A percentile compares a stretch with the other conserved stretches of the same genome.
phyloP scores from a whole-genome alignment of 2,888 invertebrate species.

The Caenorhabditis sulstoni region DNA sequence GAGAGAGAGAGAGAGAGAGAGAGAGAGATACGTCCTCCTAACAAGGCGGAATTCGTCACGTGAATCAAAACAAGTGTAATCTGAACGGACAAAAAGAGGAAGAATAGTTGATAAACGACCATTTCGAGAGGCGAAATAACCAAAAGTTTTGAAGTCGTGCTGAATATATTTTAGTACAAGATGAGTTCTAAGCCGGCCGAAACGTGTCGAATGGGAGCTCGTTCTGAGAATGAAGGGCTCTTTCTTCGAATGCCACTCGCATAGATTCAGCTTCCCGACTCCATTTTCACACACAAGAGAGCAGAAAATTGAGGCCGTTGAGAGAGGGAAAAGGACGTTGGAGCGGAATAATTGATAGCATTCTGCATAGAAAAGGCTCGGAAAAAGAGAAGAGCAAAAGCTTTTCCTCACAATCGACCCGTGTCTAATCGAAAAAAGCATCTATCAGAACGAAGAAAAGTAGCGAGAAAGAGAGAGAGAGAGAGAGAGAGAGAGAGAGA shows the following conservation, averaged over 20 bases:
- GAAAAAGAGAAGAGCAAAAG: neutral
- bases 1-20: too few species aligned
- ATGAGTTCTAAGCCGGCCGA: too few species aligned
- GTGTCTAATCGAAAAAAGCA: constrained; percentile 46
- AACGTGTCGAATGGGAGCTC: too few species aligned
- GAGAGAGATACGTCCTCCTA: neutral
- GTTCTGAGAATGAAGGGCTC: too few species aligned
- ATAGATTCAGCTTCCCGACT: too few species aligned
- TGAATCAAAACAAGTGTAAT: neutral
- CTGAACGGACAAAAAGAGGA: neutral
- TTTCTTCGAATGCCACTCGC: too few species aligned
- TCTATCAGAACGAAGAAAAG: constrained; percentile 30
- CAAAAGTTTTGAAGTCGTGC: too few species aligned
- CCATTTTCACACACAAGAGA: neutral
- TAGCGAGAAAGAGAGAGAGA: constrained; percentile 5
- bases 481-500: constrained; percentile 14
- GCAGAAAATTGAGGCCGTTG: neutral
- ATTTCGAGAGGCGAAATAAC: too few species aligned
- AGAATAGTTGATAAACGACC: neutral
- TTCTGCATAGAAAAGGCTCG: constrained; percentile 3
- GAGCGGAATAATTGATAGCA: constrained; percentile 38
- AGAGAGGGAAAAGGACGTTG: constrained; percentile 7
- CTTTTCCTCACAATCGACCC: constrained; percentile 5
- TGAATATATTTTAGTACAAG: too few species aligned
- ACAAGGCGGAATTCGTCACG: too few species aligned